Evolutionary conservation across 2,113 vertebrate species (phyloP), one percentile per base, ranked within the genome.

Genomic region (Oriolus oriolus): DNA sequence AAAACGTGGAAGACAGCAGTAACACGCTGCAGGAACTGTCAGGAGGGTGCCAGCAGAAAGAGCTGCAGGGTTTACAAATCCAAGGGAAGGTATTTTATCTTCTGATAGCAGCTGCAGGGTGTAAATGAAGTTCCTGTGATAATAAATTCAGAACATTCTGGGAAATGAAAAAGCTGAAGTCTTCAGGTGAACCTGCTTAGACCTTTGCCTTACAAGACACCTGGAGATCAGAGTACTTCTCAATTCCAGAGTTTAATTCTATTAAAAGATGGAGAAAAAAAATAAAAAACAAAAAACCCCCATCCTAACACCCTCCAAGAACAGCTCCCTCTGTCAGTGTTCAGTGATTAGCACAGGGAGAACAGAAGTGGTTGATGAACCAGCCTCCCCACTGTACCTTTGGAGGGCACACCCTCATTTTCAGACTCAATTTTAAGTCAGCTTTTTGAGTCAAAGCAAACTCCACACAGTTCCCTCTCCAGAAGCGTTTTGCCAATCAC

Each of bases 261-360:
- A 28, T 49, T 54, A 26, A 45, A 61, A 71, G 13, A 12, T 5
- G 7, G 4, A 16, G 14, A 16, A 23, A 44, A 6, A 13, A 44
- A 24, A n/a, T 7, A 3, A 14, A 53, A 18, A 37, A 6, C 1
- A 10, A 13, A 15, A 13, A 42, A 10, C 1, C 12, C 2, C 20
- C 16, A 33, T 24, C 13, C 50, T 30, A 20, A 27, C 35, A 47
- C 28, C 26, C 41, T 54, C 31, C 35, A 28, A n/a, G 19, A 84
- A 13, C 14, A 31, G 56, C 50, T 84, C 19, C 7, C 10, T 53
- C 17, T 50, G 39, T 5, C 28, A 56, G 6, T 12, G 23, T 3
- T 28, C 18, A 35, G 10, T 4, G 31, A 78, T 50, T 14, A 74
- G 41, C 59, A 61, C 2, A 20, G 16, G 63, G 16, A 80, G 30